Evolutionary conservation across 2,888 invertebrate species (phyloP).

Genomic region (Drosophila putrida): DNA sequence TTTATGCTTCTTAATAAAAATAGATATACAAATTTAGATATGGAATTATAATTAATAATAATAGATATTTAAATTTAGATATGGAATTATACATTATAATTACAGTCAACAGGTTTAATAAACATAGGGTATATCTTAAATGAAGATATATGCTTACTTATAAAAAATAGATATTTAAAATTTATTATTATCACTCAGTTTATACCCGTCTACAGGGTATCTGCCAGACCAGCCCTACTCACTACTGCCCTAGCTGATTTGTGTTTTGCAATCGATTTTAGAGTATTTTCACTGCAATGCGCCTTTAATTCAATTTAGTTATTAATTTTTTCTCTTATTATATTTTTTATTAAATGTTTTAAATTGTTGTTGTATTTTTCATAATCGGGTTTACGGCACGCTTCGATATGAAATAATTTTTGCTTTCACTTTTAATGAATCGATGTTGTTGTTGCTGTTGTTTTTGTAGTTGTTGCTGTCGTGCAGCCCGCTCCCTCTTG

Average conservation of each 20-base stretch:
- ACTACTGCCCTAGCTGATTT: not conserved
- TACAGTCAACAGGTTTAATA: too few relatives aligned
- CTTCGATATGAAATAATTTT: constrained; percentile 74
- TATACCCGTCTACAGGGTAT: constrained; percentile 13
- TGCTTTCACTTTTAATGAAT: constrained; percentile 79
- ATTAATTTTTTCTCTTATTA: constrained; percentile 30
- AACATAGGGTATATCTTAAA: too few relatives aligned
- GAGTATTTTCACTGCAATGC: constrained; percentile 33
- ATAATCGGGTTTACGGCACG: constrained; percentile 70
- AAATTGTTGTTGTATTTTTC: constrained; percentile 64
- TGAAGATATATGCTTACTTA: too few relatives aligned
- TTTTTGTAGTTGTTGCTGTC: constrained; percentile 5
- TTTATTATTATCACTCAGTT: not conserved
- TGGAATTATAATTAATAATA: too few relatives aligned
- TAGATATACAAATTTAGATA: too few relatives aligned
- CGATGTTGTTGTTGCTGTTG: constrained; percentile 35
- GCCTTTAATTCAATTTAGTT: constrained; percentile 48
- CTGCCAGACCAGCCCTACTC: not conserved
- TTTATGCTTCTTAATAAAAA: not conserved
- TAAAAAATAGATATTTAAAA: too few relatives aligned
- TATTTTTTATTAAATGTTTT: constrained; percentile 57
- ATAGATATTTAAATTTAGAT: too few relatives aligned
- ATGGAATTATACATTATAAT: not conserved
- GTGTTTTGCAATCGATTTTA: constrained; percentile 14
- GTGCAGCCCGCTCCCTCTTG: constrained; percentile 5